phyloP scores from a whole-genome alignment of 2,113 vertebrate genomes.

The Butastur rufipennis region DNA sequence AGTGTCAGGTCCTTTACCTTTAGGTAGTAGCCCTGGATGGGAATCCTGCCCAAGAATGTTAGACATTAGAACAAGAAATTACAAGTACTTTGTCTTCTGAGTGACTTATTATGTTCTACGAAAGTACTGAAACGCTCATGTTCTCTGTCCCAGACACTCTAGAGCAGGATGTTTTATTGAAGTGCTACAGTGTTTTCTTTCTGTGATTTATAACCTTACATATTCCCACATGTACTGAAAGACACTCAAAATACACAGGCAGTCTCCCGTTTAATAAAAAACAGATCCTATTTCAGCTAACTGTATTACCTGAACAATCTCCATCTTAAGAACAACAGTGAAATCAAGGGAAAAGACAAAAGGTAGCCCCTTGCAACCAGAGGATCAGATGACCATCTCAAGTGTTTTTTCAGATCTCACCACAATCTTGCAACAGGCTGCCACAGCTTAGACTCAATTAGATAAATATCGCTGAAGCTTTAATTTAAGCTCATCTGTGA shows the following conservation, averaged over 20 bases:
- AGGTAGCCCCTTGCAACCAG: background rate
- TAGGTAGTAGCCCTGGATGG: background rate
- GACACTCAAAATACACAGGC: background rate
- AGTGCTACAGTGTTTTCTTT: background rate
- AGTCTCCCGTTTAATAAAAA: conserved; percentile 29
- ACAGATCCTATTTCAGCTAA: conserved; percentile 4
- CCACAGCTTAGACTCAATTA: background rate
- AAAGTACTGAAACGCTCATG: background rate
- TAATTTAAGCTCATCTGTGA: conserved; percentile 10
- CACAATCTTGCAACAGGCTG: background rate
- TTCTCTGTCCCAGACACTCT: conserved; percentile 51
- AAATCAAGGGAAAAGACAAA: background rate
- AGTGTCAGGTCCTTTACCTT: background rate
- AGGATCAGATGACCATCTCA: background rate
- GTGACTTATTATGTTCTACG: conserved; percentile 10
- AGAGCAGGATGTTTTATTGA: conserved; percentile 39
- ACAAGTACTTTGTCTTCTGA: conserved; percentile 12
- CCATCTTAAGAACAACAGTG: background rate
- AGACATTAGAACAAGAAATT: conserved; percentile 28
- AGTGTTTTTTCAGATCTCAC: background rate
- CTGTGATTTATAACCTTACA: conserved; percentile 20
- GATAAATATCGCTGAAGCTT: background rate
- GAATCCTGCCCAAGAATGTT: background rate
- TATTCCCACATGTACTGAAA: background rate
- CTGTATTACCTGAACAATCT: background rate